These are phyloP conservation scores for Nephrotoma flavescens DNA, from an alignment of 2,888 invertebrate species.

Conservation along the genomic window DNA sequence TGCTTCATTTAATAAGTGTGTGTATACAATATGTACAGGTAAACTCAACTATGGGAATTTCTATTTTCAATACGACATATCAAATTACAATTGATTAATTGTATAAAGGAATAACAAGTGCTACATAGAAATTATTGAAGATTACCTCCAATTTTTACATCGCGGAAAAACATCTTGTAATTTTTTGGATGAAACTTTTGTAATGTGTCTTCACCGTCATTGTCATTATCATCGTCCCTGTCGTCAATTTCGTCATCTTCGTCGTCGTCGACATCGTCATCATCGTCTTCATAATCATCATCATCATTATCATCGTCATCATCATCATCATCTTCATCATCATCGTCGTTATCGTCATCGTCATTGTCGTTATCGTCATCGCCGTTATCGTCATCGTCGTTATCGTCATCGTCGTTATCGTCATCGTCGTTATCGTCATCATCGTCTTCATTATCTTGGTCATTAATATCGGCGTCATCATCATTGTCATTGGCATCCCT, in stretches of 20 bases:
- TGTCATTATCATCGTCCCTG: constrained; percentile 17
- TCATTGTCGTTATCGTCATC: constrained; percentile 24
- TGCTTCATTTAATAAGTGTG: not conserved
- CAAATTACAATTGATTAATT: not conserved
- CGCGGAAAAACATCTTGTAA: not conserved
- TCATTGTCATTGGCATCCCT: constrained; percentile 23
- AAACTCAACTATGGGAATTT: not conserved
- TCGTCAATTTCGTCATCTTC: constrained; percentile 28
- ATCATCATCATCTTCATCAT: constrained; percentile 29
- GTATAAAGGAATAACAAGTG: not conserved
- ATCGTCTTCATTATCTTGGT: constrained; percentile 29
- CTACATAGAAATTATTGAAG: not conserved
- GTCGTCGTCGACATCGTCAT: constrained; percentile 24
- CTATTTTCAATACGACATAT: not conserved
- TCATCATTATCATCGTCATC: constrained; percentile 31
- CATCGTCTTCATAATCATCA: constrained; percentile 29
- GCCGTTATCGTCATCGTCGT: constrained; percentile 29
- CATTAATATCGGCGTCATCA: constrained; percentile 32
- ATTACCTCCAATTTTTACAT: not conserved
- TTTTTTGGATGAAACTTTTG: constrained; percentile 5
- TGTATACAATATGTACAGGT: not conserved
- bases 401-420: constrained; percentile 32
- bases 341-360: constrained; percentile 19
- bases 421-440: constrained; percentile 30
- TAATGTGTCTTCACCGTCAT: constrained; percentile 12